Evolutionary conservation across 2,888 invertebrate species (phyloP), one percentile per base, ranked within the genome.

Genomic region (Mythimna albipuncta): DNA sequence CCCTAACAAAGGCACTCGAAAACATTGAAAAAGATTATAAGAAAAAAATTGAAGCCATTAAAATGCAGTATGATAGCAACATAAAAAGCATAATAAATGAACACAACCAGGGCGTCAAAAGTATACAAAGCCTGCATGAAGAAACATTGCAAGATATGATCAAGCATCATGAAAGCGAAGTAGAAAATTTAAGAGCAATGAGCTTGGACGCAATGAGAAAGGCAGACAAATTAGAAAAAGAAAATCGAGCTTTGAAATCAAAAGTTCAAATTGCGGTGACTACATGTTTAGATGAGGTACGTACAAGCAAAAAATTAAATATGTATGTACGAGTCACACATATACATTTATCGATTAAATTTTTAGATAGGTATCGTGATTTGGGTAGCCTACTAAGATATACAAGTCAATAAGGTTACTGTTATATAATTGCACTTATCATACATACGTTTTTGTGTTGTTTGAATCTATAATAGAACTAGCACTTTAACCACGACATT

Each of bases 31-130:
- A 87, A 75, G 92, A 94, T 82, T 94, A 93, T 69, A 94, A 93
- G 78, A 93, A 91, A 77, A 95, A 93, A 89, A 90, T 95, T 47
- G 93, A 95, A 63, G 93, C 93, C 6, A 91, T 97, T 58, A 97
- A 97, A 91, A 83, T 91, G 21, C 97, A 97, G 84, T 97, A 97
- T 80, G 97, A 97, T 52, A 93, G 89, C 80, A 96, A 97, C 67
- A 94, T 97, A 63, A 96, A 96, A 84, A 95, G 92, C 76, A 93
- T 97, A 69, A 91, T 96, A 38, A 96, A 95, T 70, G 95, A 96
- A 84, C 97, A 97, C 81, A 96, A 96, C 85, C 93, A 94, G 77
- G 96, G 97, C n/a, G 96, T 97, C 6, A 93, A 93, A 79, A 96
- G 94, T 81, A 93, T 97, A 84, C 97, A 97, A 89, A 92, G 90